These are phyloP conservation scores for Thalpophila matura DNA, from an alignment of 2,888 invertebrate species.

Conservation along the genomic window DNA sequence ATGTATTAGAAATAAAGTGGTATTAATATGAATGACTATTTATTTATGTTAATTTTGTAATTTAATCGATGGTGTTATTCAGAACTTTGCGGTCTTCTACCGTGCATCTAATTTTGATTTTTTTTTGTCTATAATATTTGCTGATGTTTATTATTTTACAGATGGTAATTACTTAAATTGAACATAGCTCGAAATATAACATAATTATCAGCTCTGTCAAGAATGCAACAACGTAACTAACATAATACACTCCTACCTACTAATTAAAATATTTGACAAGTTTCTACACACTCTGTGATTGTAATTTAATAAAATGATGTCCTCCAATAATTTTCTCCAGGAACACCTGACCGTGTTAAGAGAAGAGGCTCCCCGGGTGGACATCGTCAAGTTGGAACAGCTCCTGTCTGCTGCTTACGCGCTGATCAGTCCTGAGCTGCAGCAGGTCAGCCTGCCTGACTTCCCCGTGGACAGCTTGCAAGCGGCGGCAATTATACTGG, in stretches of 20 bases:
- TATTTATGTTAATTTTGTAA: not conserved
- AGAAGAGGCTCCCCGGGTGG: slow-evolving; percentile 83
- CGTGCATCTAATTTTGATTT: not conserved
- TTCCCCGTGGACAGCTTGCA: slow-evolving; percentile 96
- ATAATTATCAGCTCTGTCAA: too few relatives aligned
- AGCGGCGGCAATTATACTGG: slow-evolving; percentile 93
- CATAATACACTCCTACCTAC: too few relatives aligned
- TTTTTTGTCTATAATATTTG: not conserved
- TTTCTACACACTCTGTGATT: too few relatives aligned
- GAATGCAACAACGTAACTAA: too few relatives aligned
- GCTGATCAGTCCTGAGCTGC: slow-evolving; percentile 94
- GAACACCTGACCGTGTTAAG: slow-evolving; percentile 87
- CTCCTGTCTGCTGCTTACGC: slow-evolving; percentile 95
- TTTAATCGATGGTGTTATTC: not conserved
- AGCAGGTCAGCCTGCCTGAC: slow-evolving; percentile 94
- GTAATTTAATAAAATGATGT: too few relatives aligned
- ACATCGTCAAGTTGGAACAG: slow-evolving; percentile 89
- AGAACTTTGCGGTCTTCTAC: slow-evolving; percentile 16
- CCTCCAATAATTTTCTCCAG: slow-evolving; percentile 70
- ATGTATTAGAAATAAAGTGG: not conserved
- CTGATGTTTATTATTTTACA: not conserved
- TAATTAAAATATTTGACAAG: too few relatives aligned
- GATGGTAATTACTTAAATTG: too few relatives aligned
- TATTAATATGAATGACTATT: not conserved
- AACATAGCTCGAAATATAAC: too few relatives aligned